These are phyloP conservation scores for Onychostruthus taczanowskii DNA, from an alignment of 2,113 vertebrate genomes.

Conservation along the genomic window DNA sequence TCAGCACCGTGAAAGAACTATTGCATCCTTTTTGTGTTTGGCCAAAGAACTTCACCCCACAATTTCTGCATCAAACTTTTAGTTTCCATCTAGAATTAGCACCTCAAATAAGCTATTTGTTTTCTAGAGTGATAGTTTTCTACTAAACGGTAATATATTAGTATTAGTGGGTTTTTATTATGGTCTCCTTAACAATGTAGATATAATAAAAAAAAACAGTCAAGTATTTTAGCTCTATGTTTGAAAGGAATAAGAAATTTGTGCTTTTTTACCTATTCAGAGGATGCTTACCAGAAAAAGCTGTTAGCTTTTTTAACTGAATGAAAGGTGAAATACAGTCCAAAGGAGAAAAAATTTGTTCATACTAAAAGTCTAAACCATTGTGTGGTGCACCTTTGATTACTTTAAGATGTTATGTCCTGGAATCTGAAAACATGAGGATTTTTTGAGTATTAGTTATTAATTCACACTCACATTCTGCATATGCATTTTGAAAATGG, in stretches of 20 bases:
- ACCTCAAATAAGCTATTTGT: neutral
- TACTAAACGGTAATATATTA: neutral
- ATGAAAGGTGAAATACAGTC: neutral
- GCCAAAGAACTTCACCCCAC: neutral
- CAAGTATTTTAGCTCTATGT: neutral
- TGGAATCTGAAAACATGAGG: neutral
- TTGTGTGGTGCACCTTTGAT: neutral
- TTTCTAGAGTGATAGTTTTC: neutral
- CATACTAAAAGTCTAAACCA: neutral
- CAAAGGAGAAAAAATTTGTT: neutral
- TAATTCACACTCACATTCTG: neutral
- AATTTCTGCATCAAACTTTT: neutral
- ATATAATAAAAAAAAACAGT: neutral
- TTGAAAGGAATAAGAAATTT: neutral
- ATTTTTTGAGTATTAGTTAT: neutral
- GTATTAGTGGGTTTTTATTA: neutral
- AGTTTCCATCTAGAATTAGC: neutral
- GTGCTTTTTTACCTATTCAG: neutral
- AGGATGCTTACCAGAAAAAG: neutral
- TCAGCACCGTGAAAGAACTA: neutral
- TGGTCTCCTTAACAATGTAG: neutral
- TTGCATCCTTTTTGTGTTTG: neutral
- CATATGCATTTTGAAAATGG: neutral
- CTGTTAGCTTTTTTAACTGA: neutral
- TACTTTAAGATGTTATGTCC: neutral